Evolutionary conservation across 2,113 vertebrate species (phyloP).

Genomic region (Nothocercus nigrocapillus): DNA sequence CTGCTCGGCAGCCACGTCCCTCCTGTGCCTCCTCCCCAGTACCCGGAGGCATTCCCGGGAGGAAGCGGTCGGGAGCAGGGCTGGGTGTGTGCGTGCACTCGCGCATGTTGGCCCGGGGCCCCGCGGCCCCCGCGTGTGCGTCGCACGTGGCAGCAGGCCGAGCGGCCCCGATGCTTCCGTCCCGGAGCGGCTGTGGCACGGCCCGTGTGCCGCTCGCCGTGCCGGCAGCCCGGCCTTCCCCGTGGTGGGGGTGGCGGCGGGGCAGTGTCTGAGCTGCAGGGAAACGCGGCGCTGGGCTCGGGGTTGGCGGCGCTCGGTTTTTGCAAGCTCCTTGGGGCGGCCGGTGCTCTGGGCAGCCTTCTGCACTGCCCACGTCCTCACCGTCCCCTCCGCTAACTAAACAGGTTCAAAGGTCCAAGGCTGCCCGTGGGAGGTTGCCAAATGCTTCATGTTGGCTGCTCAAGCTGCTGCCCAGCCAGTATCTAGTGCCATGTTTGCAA

Average conservation of each 20-base stretch:
- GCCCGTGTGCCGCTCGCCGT: no score
- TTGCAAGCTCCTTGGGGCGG: not conserved
- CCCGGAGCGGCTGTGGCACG: not conserved
- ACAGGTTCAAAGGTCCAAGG: not conserved
- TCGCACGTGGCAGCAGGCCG: accelerated
- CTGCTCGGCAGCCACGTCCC: accelerated
- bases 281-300: accelerated
- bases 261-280: not conserved
- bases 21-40: not conserved
- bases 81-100: not conserved
- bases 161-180: accelerated
- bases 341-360: accelerated
- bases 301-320: not conserved
- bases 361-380: not conserved
- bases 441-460: not conserved
- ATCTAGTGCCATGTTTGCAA: not conserved
- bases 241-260: not conserved
- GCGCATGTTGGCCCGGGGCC: not conserved
- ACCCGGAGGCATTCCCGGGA: not conserved
- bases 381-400: not conserved
- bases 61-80: not conserved
- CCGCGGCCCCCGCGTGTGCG: not conserved
- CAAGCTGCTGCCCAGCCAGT: not conserved
- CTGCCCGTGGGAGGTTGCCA: not conserved
- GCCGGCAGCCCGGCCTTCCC: not conserved